A percentile compares a stretch with the other conserved stretches of the same genome.
These are phyloP conservation scores for Lysandra bellargus DNA, from an alignment of 2,888 invertebrate genomes.

Conservation along the genomic window DNA sequence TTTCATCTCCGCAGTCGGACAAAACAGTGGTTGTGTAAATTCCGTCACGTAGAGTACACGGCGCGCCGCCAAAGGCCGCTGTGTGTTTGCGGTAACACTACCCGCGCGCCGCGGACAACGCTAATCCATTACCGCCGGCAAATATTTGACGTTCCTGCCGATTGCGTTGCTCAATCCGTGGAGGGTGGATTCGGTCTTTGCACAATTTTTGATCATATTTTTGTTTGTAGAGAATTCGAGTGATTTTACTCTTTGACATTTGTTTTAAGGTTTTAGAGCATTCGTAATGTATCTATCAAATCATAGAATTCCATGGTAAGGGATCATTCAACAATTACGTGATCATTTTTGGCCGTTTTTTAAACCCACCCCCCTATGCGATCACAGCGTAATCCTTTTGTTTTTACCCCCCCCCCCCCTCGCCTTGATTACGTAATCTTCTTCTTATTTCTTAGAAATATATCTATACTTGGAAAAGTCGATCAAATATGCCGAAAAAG, in stretches of 20 bases:
- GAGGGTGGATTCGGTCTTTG: constrained; percentile 18
- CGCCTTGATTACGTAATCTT: no score
- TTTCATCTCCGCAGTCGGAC: not conserved
- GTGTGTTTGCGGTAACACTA: constrained; percentile 47
- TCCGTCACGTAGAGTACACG: constrained; percentile 29
- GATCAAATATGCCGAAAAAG: no score
- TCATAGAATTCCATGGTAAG: no score
- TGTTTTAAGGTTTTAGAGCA: not conserved
- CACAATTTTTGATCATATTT: constrained; percentile 11
- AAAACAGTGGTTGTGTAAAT: constrained; percentile 16
- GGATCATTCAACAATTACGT: no score
- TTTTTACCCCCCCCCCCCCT: no score
- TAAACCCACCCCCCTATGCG: no score
- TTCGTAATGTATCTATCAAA: not conserved
- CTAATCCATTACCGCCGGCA: constrained; percentile 46
- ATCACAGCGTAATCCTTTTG: no score
- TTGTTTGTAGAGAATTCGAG: not conserved
- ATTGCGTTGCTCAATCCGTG: constrained; percentile 35
- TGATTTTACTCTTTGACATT: no score
- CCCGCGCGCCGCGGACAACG: constrained; percentile 42
- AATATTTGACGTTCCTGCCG: constrained; percentile 41
- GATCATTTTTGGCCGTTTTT: no score
- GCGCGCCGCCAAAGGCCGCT: constrained; percentile 36
- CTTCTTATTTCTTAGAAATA: no score
- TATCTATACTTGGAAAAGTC: no score